A percentile compares a stretch with the other conserved stretches of the same genome.
phyloP scores from a whole-genome alignment of 1,140 invertebrate species.

The Drosophila tristis region DNA sequence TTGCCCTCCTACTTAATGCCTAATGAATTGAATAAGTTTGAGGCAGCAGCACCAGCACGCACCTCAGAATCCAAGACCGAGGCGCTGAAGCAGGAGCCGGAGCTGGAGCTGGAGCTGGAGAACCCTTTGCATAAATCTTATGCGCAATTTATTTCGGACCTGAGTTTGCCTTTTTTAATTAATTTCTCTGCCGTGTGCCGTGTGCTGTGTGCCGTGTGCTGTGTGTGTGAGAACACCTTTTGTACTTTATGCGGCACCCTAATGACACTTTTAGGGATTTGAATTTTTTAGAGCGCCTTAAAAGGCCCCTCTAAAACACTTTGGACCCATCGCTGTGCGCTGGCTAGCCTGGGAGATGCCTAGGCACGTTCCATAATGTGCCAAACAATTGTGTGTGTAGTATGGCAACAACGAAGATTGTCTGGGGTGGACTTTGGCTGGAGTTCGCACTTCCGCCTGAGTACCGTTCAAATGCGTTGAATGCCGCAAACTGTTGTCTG shows the following conservation, averaged over 20 bases:
- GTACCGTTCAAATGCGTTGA: conserved; percentile 53
- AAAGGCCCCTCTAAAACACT: conserved; percentile 21
- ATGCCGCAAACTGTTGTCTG: conserved; percentile 48
- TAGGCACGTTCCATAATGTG: conserved; percentile 41
- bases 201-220: no score
- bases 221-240: conserved; percentile 33
- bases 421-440: conserved; percentile 26
- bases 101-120: conserved; percentile 9
- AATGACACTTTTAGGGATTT: conserved; percentile 65
- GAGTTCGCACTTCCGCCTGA: conserved; percentile 56
- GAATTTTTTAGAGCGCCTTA: conserved; percentile 36
- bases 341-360: conserved; percentile 17
- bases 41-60: no score
- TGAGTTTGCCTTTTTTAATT: conserved; percentile 58
- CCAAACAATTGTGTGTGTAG: conserved; percentile 15
- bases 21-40: conserved; percentile 36
- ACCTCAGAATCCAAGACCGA: conserved; percentile 5
- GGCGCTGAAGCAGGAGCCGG: not conserved
- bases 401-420: conserved; percentile 20
- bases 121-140: conserved; percentile 64
- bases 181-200: conserved; percentile 38
- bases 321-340: not conserved
- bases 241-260: conserved; percentile 52
- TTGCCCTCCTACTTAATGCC: conserved; percentile 16
- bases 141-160: conserved; percentile 56